Evolutionary conservation across 2,888 invertebrate species (phyloP), one percentile per base, ranked within the genome.

Genomic region (Stenolophus ochropezus): DNA sequence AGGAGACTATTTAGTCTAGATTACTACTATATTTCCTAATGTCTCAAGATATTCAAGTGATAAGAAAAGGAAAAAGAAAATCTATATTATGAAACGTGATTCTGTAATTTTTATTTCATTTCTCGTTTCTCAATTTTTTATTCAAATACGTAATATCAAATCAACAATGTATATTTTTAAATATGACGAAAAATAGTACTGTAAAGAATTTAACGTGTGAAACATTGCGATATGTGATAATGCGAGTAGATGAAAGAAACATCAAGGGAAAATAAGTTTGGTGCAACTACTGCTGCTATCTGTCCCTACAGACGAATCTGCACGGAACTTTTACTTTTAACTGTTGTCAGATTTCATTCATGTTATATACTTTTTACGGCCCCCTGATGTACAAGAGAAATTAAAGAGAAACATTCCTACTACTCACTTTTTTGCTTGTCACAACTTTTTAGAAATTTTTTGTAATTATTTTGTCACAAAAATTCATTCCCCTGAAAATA

Each of bases 291-390:
- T 11, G 27, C 16, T 4, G n/a, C 27, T 14, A 65, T 65, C 25
- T 65, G 33, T 65, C 65, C 65, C 65, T 14, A n/a, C 14, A 33
- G 65, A 56, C 56, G 21, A 56, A 11, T 56, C 56, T 56, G 56
- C 21, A 56, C 20, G 47, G 49, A 74, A 74, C 47, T 74, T 74
- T 74, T 74, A 74, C 74, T 74, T 74, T 74, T 74, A 74, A 74
- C 51, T 74, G 74, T 74, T 49, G 74, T 47, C 74, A 49, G 74
- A 74, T 74, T 73, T 74, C 74, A 49, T 74, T 74, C 23, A 74
- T 74, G 47, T 74, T 74, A 74, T 74, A 47, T 49, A 74, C 21
- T 21, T 47, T 74, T 74, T 49, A 74, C 47, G 23, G 51, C 20
- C 47, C 74, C 74, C 74, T n/a, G 23, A 49, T 18, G 74, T 47